Evolutionary conservation across 2,888 invertebrate genomes (phyloP).

Genomic region (Eucera pruinosa): DNA sequence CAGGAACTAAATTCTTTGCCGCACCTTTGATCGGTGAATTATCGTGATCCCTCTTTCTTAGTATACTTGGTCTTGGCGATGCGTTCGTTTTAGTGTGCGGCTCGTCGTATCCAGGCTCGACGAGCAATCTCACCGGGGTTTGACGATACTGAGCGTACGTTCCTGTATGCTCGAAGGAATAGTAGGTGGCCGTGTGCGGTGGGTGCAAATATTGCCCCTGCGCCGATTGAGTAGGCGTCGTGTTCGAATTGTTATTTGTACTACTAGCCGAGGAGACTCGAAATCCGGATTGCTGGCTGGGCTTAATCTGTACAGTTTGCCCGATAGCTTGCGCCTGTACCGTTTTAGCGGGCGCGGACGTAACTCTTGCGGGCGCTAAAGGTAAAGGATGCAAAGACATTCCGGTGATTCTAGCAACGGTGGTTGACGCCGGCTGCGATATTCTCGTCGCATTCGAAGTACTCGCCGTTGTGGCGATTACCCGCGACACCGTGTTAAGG

Average conservation of each 20-base stretch:
- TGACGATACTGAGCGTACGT: conserved; percentile 81
- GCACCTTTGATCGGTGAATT: conserved; percentile 81
- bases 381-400: conserved; percentile 82
- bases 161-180: conserved; percentile 79
- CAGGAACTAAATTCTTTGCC: conserved; percentile 82
- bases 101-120: conserved; percentile 82
- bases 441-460: conserved; percentile 78
- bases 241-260: conserved; percentile 68
- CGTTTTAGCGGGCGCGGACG: conserved; percentile 78
- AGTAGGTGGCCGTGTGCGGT: conserved; percentile 79
- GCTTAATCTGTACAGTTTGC: conserved; percentile 81
- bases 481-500: conserved; percentile 78
- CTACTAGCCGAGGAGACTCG: conserved; percentile 67
- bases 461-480: conserved; percentile 80
- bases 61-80: conserved; percentile 92
- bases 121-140: conserved; percentile 81
- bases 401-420: conserved; percentile 80
- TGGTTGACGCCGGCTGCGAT: conserved; percentile 77
- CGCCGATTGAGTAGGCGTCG: conserved; percentile 72
- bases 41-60: conserved; percentile 94
- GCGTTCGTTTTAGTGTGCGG: conserved; percentile 85
- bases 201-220: conserved; percentile 79
- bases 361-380: conserved; percentile 75
- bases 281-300: conserved; percentile 69
- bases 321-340: conserved; percentile 74